phyloP scores from a whole-genome alignment of 2,888 invertebrate genomes.

The Melanophora roralis region DNA sequence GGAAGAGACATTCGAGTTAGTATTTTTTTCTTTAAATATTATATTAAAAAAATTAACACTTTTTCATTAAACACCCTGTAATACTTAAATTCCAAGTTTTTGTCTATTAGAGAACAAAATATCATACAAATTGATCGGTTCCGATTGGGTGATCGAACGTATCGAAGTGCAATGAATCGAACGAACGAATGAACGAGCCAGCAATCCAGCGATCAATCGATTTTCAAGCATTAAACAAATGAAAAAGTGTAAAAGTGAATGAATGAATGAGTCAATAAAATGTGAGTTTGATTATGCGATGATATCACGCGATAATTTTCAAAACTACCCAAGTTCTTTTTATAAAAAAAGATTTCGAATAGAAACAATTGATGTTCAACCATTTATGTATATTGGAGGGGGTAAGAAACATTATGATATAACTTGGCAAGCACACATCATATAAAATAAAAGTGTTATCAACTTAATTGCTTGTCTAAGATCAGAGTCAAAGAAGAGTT shows the following conservation, averaged over 20 bases:
- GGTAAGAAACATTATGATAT: no score
- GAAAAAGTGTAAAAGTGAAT: constrained; percentile 32
- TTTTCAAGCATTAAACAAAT: constrained; percentile 18
- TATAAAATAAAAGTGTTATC: constrained; percentile 52
- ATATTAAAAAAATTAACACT: neutral
- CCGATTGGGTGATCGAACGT: constrained; percentile 76
- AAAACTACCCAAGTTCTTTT: constrained; percentile 31
- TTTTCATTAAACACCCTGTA: neutral
- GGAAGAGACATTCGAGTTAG: no score
- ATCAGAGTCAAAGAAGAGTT: constrained; percentile 42
- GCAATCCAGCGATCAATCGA: constrained; percentile 5
- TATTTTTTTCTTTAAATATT: no score
- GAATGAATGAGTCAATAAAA: constrained; percentile 62
- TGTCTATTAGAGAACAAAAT: constrained; percentile 54
- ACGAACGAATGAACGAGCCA: constrained; percentile 44
- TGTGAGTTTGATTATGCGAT: constrained; percentile 73
- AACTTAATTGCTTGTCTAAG: constrained; percentile 60
- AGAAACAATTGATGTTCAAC: constrained; percentile 11
- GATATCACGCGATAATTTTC: constrained; percentile 73
- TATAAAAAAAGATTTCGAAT: neutral
- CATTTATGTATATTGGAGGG: constrained; percentile 21
- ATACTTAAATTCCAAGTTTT: neutral
- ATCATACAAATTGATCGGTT: constrained; percentile 77
- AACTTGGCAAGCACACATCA: constrained; percentile 21
- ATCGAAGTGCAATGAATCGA: constrained; percentile 65